Evolutionary conservation across 2,888 invertebrate species (phyloP).

Genomic region (Pseudanteris insignis): DNA sequence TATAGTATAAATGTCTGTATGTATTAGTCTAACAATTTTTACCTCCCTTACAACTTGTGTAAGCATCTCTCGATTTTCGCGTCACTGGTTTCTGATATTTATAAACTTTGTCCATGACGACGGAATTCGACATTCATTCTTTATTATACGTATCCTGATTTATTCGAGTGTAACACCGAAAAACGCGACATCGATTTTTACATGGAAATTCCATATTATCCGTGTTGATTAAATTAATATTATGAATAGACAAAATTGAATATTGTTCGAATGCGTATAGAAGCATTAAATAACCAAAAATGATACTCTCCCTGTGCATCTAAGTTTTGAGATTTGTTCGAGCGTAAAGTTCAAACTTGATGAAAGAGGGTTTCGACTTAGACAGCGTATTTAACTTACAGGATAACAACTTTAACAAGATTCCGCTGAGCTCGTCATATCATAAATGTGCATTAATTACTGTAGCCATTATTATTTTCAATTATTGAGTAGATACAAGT

Average conservation of each 20-base stretch:
- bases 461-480: conserved; percentile 25
- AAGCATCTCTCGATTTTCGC: too few relatives aligned
- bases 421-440: conserved; percentile 30
- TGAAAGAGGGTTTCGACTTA: conserved; percentile 36
- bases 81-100: too few relatives aligned
- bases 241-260: conserved; percentile 13
- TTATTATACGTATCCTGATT: too few relatives aligned
- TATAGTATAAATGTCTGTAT: too few relatives aligned
- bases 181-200: too few relatives aligned
- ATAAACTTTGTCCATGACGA: too few relatives aligned
- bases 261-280: conserved; percentile 21
- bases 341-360: conserved; percentile 36
- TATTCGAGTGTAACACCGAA: too few relatives aligned
- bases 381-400: conserved; percentile 30
- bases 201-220: too few relatives aligned
- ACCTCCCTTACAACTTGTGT: too few relatives aligned
- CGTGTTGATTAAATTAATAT: too few relatives aligned
- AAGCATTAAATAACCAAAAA: conserved; percentile 15
- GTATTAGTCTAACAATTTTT: too few relatives aligned
- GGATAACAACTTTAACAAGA: conserved; percentile 32
- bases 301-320: conserved; percentile 9
- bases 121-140: too few relatives aligned
- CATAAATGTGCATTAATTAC: conserved; percentile 25
- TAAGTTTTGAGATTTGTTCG: conserved; percentile 34
- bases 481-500: conserved; percentile 14